Conservation (phyloP, 2,113 vertebrate species). For the Alectura lathami region DNA sequence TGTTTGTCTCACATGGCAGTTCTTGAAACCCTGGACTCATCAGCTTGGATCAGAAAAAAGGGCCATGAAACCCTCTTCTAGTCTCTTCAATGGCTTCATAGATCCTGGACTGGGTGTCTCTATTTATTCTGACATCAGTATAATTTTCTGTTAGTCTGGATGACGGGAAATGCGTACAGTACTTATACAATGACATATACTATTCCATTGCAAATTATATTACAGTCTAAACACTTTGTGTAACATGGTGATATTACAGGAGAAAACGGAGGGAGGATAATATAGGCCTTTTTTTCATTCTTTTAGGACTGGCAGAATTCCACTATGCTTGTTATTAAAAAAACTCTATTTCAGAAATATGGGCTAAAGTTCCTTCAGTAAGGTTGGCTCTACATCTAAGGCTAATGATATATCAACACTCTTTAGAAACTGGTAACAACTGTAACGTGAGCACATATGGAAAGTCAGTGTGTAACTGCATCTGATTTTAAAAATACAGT, state of each 20-base stretch:
- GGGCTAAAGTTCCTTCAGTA: constrained; percentile 52
- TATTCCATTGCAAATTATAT: constrained; percentile 6
- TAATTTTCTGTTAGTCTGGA: not conserved
- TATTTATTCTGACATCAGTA: not conserved
- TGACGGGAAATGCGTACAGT: not conserved
- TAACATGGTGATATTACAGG: not conserved
- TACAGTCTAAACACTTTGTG: constrained; percentile 27
- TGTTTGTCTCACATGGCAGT: not conserved
- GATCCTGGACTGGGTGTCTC: not conserved
- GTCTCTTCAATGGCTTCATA: not conserved
- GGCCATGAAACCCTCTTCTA: not conserved
- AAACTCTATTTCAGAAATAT: too few species aligned
- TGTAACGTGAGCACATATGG: not conserved
- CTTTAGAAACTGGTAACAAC: constrained; percentile 55
- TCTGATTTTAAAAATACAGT: not conserved
- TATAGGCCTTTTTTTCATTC: not conserved
- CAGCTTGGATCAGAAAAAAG: not conserved
- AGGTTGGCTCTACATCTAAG: constrained; percentile 58
- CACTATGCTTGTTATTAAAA: constrained; percentile 33
- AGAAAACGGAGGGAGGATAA: not conserved
- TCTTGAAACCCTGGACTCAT: not conserved
- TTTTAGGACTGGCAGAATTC: not conserved
- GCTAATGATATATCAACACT: constrained; percentile 37
- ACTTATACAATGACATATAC: not conserved
- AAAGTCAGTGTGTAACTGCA: not conserved